Evolutionary conservation across 2,888 invertebrate species (phyloP).

Genomic region (Agrochola macilenta): DNA sequence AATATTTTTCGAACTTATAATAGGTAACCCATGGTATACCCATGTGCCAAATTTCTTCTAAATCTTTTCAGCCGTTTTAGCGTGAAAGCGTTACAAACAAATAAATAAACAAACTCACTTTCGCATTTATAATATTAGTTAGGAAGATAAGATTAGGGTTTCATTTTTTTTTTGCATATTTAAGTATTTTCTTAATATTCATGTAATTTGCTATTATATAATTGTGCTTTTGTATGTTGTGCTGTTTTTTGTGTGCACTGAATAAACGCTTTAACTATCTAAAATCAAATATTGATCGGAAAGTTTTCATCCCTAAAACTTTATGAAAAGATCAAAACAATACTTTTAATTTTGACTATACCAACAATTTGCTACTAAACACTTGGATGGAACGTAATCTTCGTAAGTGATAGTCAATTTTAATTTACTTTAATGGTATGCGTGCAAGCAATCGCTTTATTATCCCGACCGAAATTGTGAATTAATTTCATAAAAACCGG

Average conservation of each 20-base stretch:
- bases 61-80: no score
- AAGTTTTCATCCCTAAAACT: background rate
- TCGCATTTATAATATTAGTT: no score
- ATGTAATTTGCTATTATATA: no score
- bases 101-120: no score
- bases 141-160: no score
- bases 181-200: no score
- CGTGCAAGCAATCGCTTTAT: constrained; percentile 57
- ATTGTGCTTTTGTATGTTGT: background rate
- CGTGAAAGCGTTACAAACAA: no score
- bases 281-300: background rate
- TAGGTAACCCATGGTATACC: no score
- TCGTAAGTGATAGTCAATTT: constrained; percentile 47
- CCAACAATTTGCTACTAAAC: constrained; percentile 25
- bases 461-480: constrained; percentile 44
- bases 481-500: constrained; percentile 45
- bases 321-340: background rate
- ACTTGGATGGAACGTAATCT: constrained; percentile 18
- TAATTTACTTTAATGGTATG: constrained; percentile 52
- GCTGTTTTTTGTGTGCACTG: background rate
- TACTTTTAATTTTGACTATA: background rate
- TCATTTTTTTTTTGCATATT: no score
- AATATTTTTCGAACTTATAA: no score
- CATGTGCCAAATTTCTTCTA: no score
- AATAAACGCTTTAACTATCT: background rate